phyloP scores from a whole-genome alignment of 2,113 vertebrate genomes.

The Coryphaenoides rupestris region DNA sequence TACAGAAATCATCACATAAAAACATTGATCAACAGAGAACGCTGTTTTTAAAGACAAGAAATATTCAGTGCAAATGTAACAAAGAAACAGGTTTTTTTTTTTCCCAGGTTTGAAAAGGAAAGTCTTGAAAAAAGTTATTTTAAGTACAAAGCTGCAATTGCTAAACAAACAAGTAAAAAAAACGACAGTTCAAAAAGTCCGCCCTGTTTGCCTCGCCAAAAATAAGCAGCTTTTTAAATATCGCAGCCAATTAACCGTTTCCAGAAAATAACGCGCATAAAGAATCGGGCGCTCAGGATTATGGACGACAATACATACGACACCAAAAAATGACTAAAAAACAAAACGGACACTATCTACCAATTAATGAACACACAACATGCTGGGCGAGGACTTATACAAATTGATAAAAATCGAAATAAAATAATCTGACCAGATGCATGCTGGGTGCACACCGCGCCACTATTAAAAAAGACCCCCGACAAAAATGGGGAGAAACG shows the following conservation, averaged over 20 bases:
- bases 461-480: constrained; percentile 75
- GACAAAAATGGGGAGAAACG: constrained; percentile 90
- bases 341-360: constrained; percentile 77
- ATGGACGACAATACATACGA: constrained; percentile 48
- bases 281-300: constrained; percentile 70
- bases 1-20: constrained; percentile 76
- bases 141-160: constrained; percentile 40
- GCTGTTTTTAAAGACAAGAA: constrained; percentile 75
- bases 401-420: constrained; percentile 67
- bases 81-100: constrained; percentile 60
- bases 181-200: constrained; percentile 62
- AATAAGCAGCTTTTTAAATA: constrained; percentile 66
- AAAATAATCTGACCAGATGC: constrained; percentile 73
- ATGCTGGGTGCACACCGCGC: constrained; percentile 72
- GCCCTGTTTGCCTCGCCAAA: constrained; percentile 43
- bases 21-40: constrained; percentile 72
- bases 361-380: constrained; percentile 78
- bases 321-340: constrained; percentile 75
- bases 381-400: constrained; percentile 84
- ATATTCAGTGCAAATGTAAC: constrained; percentile 77
- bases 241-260: constrained; percentile 69
- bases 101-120: constrained; percentile 61
- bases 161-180: constrained; percentile 56
- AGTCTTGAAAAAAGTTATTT: constrained; percentile 60
- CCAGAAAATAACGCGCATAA: constrained; percentile 54